phyloP scores from a whole-genome alignment of 1,140 invertebrate genomes.

The Hypothenemus hampei region DNA sequence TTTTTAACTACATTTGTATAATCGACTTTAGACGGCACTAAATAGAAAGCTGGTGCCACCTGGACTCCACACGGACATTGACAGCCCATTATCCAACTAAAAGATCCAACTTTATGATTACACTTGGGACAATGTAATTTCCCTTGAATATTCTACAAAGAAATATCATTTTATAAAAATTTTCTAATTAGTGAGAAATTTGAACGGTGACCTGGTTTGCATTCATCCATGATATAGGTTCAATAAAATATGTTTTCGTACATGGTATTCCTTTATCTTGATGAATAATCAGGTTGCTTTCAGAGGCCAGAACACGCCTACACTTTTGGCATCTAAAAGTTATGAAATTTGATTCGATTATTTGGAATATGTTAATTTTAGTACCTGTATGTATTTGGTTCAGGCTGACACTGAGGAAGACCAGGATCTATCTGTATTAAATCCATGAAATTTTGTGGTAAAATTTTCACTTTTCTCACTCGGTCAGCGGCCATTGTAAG shows the following conservation, averaged over 20 bases:
- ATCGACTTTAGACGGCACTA: slow-evolving; percentile 81
- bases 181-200: not conserved
- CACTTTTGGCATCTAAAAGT: slow-evolving; percentile 62
- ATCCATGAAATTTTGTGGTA: slow-evolving; percentile 70
- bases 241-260: slow-evolving; percentile 69
- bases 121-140: slow-evolving; percentile 83
- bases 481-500: slow-evolving; percentile 74
- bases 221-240: slow-evolving; percentile 80
- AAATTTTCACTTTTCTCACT: slow-evolving; percentile 74
- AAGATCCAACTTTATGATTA: slow-evolving; percentile 71
- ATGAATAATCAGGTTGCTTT: slow-evolving; percentile 71
- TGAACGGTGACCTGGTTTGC: slow-evolving; percentile 53
- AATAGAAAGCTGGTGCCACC: slow-evolving; percentile 79
- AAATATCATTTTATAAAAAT: not conserved
- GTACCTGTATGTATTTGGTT: slow-evolving; percentile 68
- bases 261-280: slow-evolving; percentile 51
- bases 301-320: slow-evolving; percentile 70
- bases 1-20: slow-evolving; percentile 82
- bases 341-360: not conserved
- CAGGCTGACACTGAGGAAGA: slow-evolving; percentile 66
- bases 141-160: slow-evolving; percentile 51
- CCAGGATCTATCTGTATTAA: slow-evolving; percentile 75
- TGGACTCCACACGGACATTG: slow-evolving; percentile 79
- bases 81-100: slow-evolving; percentile 79
- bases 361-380: not conserved